Base-by-base conservation (phyloP, 2,797 vertebrate species). In the Acropternis orthonyx region DNA sequence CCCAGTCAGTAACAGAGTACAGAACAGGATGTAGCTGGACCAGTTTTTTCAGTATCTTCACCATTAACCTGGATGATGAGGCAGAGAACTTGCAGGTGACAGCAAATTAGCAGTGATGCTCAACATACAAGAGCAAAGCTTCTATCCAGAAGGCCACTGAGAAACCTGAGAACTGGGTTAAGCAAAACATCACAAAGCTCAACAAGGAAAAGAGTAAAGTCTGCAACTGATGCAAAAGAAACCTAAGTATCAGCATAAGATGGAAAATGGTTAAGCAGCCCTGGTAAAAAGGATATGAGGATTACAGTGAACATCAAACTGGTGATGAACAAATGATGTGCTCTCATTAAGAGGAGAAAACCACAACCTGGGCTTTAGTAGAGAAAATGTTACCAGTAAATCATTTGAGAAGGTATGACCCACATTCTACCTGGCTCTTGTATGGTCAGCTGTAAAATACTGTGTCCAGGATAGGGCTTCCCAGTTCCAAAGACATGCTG, bases 361-460 rank as follows among this genome's bases (percentile, higher is more conserved):
- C 10, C 18, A 58, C 10, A 46, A 6, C 2, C 24, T 52, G 49
- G 32, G 24, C 55, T 82, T 87, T 39, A 82, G 46, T 2, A 83
- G 32, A 59, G 20, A 44, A 80, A 66, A 19, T 2, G 2, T 27
- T 24, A 26, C 26, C 46, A 52, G 34, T 0, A 67, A 16, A 51
- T 37, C 21, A 78, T 28, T 6, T 32, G 26, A 58, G n/a, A 85
- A 78, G 30, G 5, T 13, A 71, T 28, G 26, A 59, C 17, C 7
- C 24, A 41, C 18, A 10, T 7, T 66, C 24, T 16, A 30, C 23
- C 7, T 23, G 9, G 14, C 44, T 72, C 32, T 22, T 34, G 20
- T 7, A 22, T 0, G 0, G 44, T 73, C 51, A 43, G 0, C 59
- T 48, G 39, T 48, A 58, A 93, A 88, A 85, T 15, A n/a, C 3